A percentile compares a stretch with the other conserved stretches of the same genome.
phyloP scores from a whole-genome alignment of 2,113 vertebrate species.

The Leptobrachium ailaonicum region DNA sequence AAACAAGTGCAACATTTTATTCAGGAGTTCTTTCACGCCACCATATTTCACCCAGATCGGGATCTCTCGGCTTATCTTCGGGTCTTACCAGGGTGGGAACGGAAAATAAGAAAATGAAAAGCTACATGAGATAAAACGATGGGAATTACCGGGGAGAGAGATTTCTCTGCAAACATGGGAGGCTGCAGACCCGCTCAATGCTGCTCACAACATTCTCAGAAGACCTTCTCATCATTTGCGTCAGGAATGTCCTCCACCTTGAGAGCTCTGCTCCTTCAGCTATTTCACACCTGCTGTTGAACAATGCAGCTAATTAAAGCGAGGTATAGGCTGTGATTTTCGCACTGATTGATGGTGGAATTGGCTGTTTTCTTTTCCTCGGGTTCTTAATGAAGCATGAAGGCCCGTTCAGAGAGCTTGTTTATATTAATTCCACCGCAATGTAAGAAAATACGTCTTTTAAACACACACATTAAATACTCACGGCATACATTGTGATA shows the following conservation, averaged over 20 bases:
- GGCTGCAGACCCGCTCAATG: not conserved
- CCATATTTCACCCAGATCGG: not conserved
- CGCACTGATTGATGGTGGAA: slow-evolving; percentile 6
- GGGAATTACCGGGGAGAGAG: not conserved
- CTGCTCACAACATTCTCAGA: not conserved
- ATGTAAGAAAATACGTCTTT: too few species aligned
- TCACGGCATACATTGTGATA: too few species aligned
- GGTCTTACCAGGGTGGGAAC: not conserved
- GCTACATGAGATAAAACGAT: not conserved
- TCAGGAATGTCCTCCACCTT: slow-evolving; percentile 15
- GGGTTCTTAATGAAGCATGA: slow-evolving; percentile 15
- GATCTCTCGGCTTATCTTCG: not conserved
- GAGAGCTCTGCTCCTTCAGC: slow-evolving; percentile 3
- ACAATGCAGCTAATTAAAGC: slow-evolving; percentile 21
- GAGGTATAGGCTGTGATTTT: slow-evolving; percentile 4
- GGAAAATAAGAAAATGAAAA: too few species aligned
- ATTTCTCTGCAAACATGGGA: not conserved
- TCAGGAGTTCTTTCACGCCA: not conserved
- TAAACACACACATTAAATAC: too few species aligned
- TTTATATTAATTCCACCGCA: not conserved
- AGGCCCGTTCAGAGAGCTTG: not conserved
- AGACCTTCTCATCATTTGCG: not conserved
- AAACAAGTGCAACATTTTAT: not conserved
- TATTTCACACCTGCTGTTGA: slow-evolving; percentile 23
- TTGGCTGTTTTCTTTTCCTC: slow-evolving; percentile 10